Percentiles rank a stretch among this genome's conserved stretches.
Conservation (phyloP, 2,888 invertebrate species). For the Oscheius sp. region DNA sequence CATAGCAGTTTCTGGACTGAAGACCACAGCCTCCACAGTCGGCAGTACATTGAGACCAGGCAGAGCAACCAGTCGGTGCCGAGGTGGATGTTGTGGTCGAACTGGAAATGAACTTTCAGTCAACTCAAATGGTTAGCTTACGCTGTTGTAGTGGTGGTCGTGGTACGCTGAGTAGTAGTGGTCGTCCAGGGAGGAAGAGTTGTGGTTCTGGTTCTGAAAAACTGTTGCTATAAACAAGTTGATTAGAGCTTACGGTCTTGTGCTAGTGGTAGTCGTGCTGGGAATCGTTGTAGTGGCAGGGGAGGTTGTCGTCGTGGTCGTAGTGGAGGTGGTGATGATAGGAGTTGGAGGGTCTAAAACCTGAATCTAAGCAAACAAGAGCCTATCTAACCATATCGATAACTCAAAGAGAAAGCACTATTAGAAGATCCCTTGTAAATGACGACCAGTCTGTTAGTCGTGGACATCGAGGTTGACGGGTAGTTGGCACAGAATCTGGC, state of each 20-base stretch:
- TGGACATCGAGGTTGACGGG: conserved; percentile 47
- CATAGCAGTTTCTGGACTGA: background rate
- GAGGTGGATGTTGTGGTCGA: background rate
- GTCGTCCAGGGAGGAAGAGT: background rate
- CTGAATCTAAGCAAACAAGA: background rate
- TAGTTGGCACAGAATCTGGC: conserved; percentile 57
- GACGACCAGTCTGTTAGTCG: conserved; percentile 46
- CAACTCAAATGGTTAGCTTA: background rate
- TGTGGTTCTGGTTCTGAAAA: background rate
- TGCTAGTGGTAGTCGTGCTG: background rate
- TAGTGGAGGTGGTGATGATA: background rate
- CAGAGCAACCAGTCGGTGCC: background rate
- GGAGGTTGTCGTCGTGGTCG: background rate
- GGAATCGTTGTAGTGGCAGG: background rate
- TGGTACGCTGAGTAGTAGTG: background rate
- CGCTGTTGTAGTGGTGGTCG: background rate
- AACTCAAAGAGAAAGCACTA: conserved; percentile 38
- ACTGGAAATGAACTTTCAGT: no score
- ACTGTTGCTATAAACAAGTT: background rate
- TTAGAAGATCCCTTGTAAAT: conserved; percentile 49
- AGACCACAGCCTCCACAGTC: conserved; percentile 57
- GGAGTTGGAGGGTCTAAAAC: conserved; percentile 30
- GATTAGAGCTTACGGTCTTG: background rate
- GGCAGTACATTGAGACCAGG: conserved; percentile 51
- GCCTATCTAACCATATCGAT: conserved; percentile 7